Conservation (phyloP, 2,797 vertebrate species). For the Rhinophrynus dorsalis region DNA sequence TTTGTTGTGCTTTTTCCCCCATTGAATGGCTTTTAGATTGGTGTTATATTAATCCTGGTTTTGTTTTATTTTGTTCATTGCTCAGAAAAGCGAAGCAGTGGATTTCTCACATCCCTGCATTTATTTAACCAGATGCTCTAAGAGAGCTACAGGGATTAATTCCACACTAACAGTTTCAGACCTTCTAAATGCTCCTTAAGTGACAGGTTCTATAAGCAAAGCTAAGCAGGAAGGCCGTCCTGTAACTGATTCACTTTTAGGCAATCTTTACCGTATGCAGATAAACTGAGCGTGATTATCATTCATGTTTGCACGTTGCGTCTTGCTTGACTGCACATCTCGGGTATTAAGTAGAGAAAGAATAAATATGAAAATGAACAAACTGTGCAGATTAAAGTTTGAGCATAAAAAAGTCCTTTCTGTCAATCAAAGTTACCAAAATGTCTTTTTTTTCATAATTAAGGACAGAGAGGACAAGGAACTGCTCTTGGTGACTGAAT, state of each 20-base stretch:
- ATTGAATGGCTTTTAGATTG: conserved; percentile 25
- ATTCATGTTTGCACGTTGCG: conserved; percentile 46
- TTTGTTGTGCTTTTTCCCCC: too few species aligned
- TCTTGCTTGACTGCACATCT: conserved; percentile 37
- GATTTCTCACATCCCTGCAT: conserved; percentile 42
- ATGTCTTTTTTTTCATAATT: conserved; percentile 42
- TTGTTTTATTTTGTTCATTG: conserved; percentile 46
- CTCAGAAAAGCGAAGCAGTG: conserved; percentile 37
- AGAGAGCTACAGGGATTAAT: conserved; percentile 43
- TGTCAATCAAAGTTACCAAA: conserved; percentile 46
- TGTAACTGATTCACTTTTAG: conserved; percentile 41
- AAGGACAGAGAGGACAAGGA: conserved; percentile 31
- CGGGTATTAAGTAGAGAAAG: conserved; percentile 47
- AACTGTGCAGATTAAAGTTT: conserved; percentile 43
- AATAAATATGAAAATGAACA: conserved; percentile 50
- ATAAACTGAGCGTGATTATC: conserved; percentile 46
- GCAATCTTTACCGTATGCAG: conserved; percentile 43
- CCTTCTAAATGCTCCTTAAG: conserved; percentile 46
- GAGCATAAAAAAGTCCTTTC: conserved; percentile 41
- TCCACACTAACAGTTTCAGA: conserved; percentile 46
- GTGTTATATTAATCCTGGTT: conserved; percentile 32
- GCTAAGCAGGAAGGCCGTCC: conserved; percentile 17
- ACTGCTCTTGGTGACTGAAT: conserved; percentile 11
- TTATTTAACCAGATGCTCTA: conserved; percentile 49
- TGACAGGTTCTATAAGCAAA: conserved; percentile 44